Base-by-base conservation (phyloP, 2,797 vertebrate species). In the Acridotheres tristis region DNA sequence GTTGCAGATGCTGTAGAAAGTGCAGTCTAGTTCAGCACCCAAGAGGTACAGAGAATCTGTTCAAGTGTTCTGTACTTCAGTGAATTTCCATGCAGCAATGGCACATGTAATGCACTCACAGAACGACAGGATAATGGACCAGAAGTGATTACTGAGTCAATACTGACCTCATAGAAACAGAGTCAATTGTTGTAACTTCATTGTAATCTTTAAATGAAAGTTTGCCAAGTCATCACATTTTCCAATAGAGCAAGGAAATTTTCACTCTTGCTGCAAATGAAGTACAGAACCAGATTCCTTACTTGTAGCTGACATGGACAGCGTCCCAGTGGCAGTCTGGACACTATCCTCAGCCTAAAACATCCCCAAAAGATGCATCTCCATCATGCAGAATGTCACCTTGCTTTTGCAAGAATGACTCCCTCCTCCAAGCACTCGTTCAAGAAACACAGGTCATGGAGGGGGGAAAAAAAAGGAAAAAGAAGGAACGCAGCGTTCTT, bases 211-310 rank as follows among this genome's bases (percentile, higher is more conserved):
- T 59, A 54, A 90, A 67, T 22, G 13, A 19, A 36, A 38, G 10
- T 40, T 65, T 78, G 43, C 54, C 36, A 51, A 14, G 19, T 53
- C 12, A 43, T 82, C 69, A 36, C 27, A 29, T 57, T 77, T 79
- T 71, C 38, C 34, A 65, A 80, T 27, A 85, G 53, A 80, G 61
- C 51, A 71, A 26, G 8, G 15, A n/a, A 73, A 50, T 75, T 12
- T 16, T 57, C 69, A 51, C 17, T 63, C 29, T 63, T 0, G 5
- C 78, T 85, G 61, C 63, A 85, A 79, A 63, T 34, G 57, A 93
- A 93, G 86, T 75, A 93, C 93, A 96, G 75, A 87, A 90, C 79
- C 15, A 40, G 81, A 91, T 77, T 85, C 85, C 66, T 78, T 42
- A 13, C 34, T 36, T 45, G 47, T 20, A 83, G 68, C 54, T 85